Conservation (phyloP, 2,797 vertebrate genomes). For the Alauda arvensis region DNA sequence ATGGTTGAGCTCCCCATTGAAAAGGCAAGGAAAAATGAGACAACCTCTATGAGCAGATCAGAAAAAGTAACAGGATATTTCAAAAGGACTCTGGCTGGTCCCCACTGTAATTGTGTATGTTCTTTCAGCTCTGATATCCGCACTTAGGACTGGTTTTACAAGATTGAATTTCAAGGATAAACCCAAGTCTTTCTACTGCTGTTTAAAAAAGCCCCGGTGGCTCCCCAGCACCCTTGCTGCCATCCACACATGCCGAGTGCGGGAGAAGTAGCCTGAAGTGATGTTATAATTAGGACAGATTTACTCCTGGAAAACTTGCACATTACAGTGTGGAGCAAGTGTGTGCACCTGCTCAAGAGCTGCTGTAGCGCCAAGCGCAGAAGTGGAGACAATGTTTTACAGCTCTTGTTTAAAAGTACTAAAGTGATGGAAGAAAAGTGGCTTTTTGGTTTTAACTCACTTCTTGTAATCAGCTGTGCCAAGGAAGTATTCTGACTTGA, state of each 20-base stretch:
- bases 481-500: not conserved
- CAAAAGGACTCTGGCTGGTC: not conserved
- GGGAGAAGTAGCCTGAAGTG: constrained; percentile 41
- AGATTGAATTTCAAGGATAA: constrained; percentile 8
- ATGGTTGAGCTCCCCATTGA: not conserved
- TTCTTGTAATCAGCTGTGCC: not conserved
- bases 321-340: not conserved
- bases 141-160: not conserved
- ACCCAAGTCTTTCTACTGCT: not conserved
- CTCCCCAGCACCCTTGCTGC: not conserved
- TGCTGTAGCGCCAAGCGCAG: rapidly evolving
- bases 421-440: not conserved
- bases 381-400: not conserved
- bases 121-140: not conserved
- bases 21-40: not conserved
- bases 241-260: not conserved
- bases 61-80: not conserved
- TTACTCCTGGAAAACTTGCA: not conserved
- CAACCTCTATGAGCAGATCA: rapidly evolving
- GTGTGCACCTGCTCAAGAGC: constrained; percentile 20
- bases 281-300: constrained; percentile 33
- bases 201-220: not conserved
- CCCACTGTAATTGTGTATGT: not conserved
- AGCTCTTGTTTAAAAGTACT: not conserved
- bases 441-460: not conserved